Conservation (phyloP, 2,888 invertebrate genomes). For the Erannis defoliaria region DNA sequence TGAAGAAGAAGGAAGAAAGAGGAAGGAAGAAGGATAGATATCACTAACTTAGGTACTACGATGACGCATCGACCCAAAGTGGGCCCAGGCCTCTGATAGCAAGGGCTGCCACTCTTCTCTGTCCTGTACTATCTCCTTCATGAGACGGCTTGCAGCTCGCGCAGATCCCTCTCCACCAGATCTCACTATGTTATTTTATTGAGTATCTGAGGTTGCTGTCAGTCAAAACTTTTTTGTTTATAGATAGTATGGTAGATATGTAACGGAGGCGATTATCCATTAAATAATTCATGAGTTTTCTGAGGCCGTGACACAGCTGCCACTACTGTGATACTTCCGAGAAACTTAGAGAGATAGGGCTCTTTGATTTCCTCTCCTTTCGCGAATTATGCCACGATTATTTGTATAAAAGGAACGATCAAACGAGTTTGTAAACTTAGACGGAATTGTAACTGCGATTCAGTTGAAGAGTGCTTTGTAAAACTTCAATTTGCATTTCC, state of each 20-base stretch:
- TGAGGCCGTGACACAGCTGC: constrained; percentile 69
- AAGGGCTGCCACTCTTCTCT: no score
- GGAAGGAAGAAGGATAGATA: no score
- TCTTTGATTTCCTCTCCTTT: constrained; percentile 69
- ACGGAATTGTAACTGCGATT: constrained; percentile 33
- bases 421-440: constrained; percentile 37
- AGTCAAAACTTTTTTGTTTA: constrained; percentile 2
- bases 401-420: constrained; percentile 58
- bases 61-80: no score
- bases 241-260: constrained; percentile 52
- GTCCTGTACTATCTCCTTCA: no score
- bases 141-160: no score
- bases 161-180: no score
- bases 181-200: not conserved
- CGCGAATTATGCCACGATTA: constrained; percentile 58
- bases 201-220: not conserved
- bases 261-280: constrained; percentile 67
- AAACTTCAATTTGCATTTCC: constrained; percentile 29
- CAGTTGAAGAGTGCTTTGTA: constrained; percentile 15
- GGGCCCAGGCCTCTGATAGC: no score
- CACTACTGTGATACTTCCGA: constrained; percentile 53
- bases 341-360: constrained; percentile 50
- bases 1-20: no score
- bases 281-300: constrained; percentile 79
- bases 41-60: no score